phyloP scores from a whole-genome alignment of 1,140 invertebrate genomes.

The Drosophila subpulchrella region DNA sequence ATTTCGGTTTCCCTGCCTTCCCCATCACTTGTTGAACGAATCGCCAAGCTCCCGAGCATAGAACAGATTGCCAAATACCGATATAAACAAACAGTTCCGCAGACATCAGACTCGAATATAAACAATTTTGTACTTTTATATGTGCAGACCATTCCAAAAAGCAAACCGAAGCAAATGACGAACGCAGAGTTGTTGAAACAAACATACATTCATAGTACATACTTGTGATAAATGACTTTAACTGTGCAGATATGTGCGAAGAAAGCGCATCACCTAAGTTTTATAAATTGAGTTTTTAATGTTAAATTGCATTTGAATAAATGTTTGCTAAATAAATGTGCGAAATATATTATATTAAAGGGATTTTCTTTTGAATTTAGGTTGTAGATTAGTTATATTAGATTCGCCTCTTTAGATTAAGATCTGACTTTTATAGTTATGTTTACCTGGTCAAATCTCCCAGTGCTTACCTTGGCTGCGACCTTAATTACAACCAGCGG shows the following conservation, averaged over 20 bases:
- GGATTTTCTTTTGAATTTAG: too few species aligned
- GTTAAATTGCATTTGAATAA: conserved; percentile 77
- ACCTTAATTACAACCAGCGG: conserved; percentile 40
- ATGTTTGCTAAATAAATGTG: conserved; percentile 67
- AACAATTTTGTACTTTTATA: conserved; percentile 80
- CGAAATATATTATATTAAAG: not conserved
- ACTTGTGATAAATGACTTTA: conserved; percentile 79
- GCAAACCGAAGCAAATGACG: conserved; percentile 26
- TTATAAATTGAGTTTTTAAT: conserved; percentile 66
- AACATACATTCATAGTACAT: conserved; percentile 58
- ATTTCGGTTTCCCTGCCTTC: conserved; percentile 61
- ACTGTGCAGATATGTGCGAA: conserved; percentile 67
- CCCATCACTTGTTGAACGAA: conserved; percentile 49
- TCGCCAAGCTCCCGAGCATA: conserved; percentile 42
- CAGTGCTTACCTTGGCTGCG: conserved; percentile 27
- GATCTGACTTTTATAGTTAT: not conserved
- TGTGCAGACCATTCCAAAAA: conserved; percentile 48
- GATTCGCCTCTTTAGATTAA: not conserved
- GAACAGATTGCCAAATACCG: conserved; percentile 69
- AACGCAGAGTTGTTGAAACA: conserved; percentile 50
- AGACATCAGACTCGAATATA: conserved; percentile 31
- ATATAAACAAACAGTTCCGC: conserved; percentile 27
- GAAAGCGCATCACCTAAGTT: conserved; percentile 57
- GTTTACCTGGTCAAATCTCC: not conserved
- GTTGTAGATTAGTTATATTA: too few species aligned